phyloP scores from a whole-genome alignment of 2,797 vertebrate genomes.

The Odontamblyopus lacepedii region DNA sequence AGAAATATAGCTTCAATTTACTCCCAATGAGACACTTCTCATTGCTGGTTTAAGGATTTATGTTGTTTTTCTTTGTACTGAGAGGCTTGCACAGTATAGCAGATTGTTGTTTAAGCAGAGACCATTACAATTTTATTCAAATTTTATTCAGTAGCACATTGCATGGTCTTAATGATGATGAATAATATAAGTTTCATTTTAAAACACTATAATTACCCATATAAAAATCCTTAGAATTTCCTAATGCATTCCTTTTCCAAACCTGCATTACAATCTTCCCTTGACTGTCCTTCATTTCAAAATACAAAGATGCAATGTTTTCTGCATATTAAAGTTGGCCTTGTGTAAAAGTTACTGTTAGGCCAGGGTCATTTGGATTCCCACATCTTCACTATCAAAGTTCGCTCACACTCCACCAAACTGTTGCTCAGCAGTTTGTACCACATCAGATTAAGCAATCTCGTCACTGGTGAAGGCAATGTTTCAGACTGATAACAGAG shows the following conservation, averaged over 20 bases:
- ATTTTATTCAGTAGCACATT: neutral
- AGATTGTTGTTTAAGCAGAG: neutral
- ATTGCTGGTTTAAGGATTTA: conserved; percentile 24
- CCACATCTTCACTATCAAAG: conserved; percentile 32
- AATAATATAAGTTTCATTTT: neutral
- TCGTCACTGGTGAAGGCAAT: conserved; percentile 33
- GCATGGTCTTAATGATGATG: neutral
- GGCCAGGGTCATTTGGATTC: conserved; percentile 38
- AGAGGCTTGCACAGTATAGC: conserved; percentile 12
- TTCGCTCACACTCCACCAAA: conserved; percentile 23
- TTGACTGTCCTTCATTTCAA: neutral
- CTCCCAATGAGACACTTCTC: neutral
- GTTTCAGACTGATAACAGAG: conserved; percentile 47
- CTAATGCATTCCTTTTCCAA: neutral
- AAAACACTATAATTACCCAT: too few species aligned
- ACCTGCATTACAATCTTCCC: neutral
- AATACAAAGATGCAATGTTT: conserved; percentile 18
- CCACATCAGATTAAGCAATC: conserved; percentile 58
- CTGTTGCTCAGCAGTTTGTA: conserved; percentile 49
- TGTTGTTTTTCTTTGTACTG: conserved; percentile 23
- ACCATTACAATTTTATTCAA: too few species aligned
- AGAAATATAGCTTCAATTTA: conserved; percentile 20
- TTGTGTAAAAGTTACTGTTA: conserved; percentile 9
- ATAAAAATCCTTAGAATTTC: neutral
- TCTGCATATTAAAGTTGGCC: conserved; percentile 3